Conservation (phyloP, 2,888 invertebrate genomes). For the Drepanosiphum platanoidis region DNA sequence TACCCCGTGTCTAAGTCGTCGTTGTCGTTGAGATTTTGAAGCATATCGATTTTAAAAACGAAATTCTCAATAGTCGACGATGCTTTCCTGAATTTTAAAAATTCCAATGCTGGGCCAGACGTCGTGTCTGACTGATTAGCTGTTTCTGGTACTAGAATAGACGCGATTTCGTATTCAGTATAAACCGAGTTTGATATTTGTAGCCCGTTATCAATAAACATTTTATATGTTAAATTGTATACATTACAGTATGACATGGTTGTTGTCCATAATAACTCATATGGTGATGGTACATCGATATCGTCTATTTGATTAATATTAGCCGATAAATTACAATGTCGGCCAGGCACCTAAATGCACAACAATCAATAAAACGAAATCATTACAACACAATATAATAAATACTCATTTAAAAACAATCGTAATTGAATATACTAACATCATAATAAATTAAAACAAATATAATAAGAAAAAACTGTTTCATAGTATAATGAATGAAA, state of each 20-base stretch:
- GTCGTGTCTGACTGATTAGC: neutral
- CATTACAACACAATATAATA: neutral
- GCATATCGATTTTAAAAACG: neutral
- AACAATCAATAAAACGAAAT: neutral
- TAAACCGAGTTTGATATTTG: neutral
- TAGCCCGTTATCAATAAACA: slow-evolving; percentile 1
- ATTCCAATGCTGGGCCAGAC: neutral
- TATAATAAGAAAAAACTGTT: slow-evolving; percentile 14
- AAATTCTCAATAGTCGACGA: slow-evolving; percentile 6
- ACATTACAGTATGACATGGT: slow-evolving; percentile 23
- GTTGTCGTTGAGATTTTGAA: neutral
- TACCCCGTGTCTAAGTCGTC: neutral
- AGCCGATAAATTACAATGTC: neutral
- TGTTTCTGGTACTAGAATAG: neutral
- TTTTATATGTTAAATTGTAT: neutral
- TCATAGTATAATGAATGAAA: slow-evolving; percentile 10
- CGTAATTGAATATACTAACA: neutral
- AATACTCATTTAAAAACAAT: neutral
- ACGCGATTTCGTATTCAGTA: slow-evolving; percentile 14
- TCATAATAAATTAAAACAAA: slow-evolving; percentile 36
- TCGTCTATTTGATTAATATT: neutral
- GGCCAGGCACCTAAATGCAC: slow-evolving; percentile 5
- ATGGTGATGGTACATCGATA: neutral
- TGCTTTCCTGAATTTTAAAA: slow-evolving; percentile 7
- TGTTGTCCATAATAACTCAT: slow-evolving; percentile 36